A percentile compares a stretch with the other conserved stretches of the same genome.
Evolutionary conservation across 2,113 vertebrate genomes (phyloP).

Genomic region (Sapayoa aenigma): DNA sequence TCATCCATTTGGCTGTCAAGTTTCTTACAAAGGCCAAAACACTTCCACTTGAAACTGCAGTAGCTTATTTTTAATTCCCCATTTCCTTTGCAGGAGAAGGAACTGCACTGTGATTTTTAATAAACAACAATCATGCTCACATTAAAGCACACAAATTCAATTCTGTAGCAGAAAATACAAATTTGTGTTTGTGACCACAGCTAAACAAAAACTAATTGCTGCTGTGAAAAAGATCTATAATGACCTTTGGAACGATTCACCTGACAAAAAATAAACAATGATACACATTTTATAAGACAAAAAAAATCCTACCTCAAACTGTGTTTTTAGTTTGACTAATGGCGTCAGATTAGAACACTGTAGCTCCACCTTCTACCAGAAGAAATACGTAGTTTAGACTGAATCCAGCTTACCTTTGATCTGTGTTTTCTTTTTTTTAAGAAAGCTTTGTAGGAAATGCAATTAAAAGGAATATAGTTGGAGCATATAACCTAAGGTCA

Average conservation of each 20-base stretch:
- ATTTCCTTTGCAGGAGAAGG: neutral
- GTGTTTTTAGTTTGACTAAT: neutral
- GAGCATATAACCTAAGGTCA: neutral
- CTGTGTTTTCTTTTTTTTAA: neutral
- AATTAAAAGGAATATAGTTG: neutral
- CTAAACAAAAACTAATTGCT: slow-evolving; percentile 22
- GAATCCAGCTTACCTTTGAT: neutral
- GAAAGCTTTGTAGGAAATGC: neutral
- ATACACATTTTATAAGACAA: neutral
- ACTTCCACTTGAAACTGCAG: neutral
- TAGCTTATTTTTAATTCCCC: neutral
- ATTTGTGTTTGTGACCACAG: neutral
- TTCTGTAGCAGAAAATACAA: neutral
- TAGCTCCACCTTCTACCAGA: neutral
- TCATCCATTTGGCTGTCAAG: neutral
- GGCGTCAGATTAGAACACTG: neutral
- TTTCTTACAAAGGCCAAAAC: neutral
- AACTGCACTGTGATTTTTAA: slow-evolving; percentile 23
- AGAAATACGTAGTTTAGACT: neutral
- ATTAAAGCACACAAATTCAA: neutral
- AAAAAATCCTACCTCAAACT: neutral
- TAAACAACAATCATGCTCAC: neutral
- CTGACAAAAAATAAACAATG: neutral
- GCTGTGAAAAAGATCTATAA: neutral
- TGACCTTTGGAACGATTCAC: slow-evolving; percentile 16